A percentile compares a stretch with the other conserved stretches of the same genome.
Evolutionary conservation across 2,113 vertebrate genomes (phyloP).

Genomic region (Bujurquina vittata): DNA sequence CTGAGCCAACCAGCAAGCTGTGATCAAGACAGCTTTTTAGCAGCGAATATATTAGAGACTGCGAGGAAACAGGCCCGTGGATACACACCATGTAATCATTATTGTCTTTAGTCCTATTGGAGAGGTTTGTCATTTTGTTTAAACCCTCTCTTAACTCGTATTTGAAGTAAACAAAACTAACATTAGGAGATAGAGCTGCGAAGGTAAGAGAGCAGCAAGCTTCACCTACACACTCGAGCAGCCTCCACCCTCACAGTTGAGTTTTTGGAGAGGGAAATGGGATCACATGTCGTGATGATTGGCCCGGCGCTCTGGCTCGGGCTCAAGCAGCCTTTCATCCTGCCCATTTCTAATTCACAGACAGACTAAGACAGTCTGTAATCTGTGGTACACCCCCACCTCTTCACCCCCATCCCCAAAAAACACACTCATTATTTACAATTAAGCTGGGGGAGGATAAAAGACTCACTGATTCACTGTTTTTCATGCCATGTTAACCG

Average conservation of each 20-base stretch:
- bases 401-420: conserved; percentile 20
- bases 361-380: conserved; percentile 68
- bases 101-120: background rate
- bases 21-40: conserved; percentile 70
- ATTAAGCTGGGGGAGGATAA: conserved; percentile 64
- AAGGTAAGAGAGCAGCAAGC: background rate
- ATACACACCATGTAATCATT: background rate
- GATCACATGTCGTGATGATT: conserved; percentile 29
- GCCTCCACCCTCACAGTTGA: background rate
- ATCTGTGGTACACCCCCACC: conserved; percentile 56
- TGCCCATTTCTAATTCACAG: conserved; percentile 69
- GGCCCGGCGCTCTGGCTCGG: conserved; percentile 29
- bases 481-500: conserved; percentile 30
- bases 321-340: conserved; percentile 58
- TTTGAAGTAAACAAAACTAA: background rate
- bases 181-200: background rate
- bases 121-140: background rate
- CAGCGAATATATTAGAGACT: conserved; percentile 58
- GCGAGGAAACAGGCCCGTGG: conserved; percentile 17
- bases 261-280: background rate
- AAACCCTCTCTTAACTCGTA: background rate
- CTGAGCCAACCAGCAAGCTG: conserved; percentile 63
- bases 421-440: conserved; percentile 75
- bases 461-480: conserved; percentile 33
- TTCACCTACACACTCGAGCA: background rate